Base-by-base conservation (phyloP, 2,113 vertebrate species). In the Siniperca knerii region DNA sequence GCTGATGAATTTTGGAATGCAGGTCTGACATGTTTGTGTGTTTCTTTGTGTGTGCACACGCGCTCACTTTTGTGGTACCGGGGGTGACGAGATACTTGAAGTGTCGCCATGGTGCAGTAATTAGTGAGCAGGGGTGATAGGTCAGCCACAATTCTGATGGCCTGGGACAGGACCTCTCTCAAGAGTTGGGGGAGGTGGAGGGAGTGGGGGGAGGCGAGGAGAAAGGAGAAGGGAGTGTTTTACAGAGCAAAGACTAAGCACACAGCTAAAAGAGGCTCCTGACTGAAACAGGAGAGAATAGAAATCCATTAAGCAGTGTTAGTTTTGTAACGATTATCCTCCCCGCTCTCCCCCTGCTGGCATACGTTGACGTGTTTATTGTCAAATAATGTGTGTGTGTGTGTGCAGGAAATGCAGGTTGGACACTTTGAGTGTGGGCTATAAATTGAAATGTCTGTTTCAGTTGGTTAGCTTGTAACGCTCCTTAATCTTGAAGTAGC, bases 71-170 rank as follows among this genome's bases (percentile, higher is more conserved):
- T 91, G 84, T 86, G 54, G 77, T 50, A 60, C 62, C 10, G 42
- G 75, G 83, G 93, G 94, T 93, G 92, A 96, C 93, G 71, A 95
- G 93, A 96, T 95, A 95, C 97, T 97, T 96, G 95, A 97, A 97
- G 96, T 97, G 97, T 97, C 97, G 95, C 97, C 94, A 95, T 88
- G 95, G 96, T 95, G 95, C 96, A 96, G 97, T 98, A 98, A 99
- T 99, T 98, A 98, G 97, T 95, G 94, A 96, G 95, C 92, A 86
- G 82, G 82, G 97, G 96, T 97, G 94, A 97, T 95, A 96, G 97
- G 97, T 97, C 95, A 93, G 95, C 95, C 89, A 94, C 95, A 96
- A 94, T 97, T 96, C 96, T 93, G 92, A 95, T 86, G 94, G 89
- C 90, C 95, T 90, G 92, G 86, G 96, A 97, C 96, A 95, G 94